Percentiles rank a stretch among this genome's conserved stretches.
Evolutionary conservation across 2,888 invertebrate genomes (phyloP).

Genomic region (Teinopalpus imperialis): DNA sequence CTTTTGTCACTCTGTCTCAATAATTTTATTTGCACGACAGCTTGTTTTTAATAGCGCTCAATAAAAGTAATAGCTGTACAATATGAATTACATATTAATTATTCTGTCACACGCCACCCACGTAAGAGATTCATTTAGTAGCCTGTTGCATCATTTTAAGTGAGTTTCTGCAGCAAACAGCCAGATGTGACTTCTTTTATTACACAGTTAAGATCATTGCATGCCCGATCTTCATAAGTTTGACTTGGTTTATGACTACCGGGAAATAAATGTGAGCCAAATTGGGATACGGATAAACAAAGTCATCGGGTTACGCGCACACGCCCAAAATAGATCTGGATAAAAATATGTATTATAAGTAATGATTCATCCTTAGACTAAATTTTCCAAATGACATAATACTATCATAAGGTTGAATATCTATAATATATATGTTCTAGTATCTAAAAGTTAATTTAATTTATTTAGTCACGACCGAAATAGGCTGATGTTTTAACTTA

Average conservation of each 20-base stretch:
- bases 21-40: too few relatives aligned
- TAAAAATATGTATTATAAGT: slow-evolving; percentile 14
- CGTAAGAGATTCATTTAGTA: slow-evolving; percentile 10
- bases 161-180: slow-evolving; percentile 3
- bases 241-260: slow-evolving; percentile 8
- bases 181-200: slow-evolving; percentile 3
- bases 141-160: slow-evolving; percentile 3
- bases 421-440: too few relatives aligned
- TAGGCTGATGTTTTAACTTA: too few relatives aligned
- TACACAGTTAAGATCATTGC: background rate
- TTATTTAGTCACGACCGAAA: too few relatives aligned
- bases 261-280: slow-evolving; percentile 15
- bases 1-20: too few relatives aligned
- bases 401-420: too few relatives aligned
- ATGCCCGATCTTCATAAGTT: background rate
- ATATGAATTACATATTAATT: slow-evolving; percentile 11
- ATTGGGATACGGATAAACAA: slow-evolving; percentile 20
- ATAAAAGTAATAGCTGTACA: too few relatives aligned
- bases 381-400: background rate
- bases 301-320: slow-evolving; percentile 19
- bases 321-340: slow-evolving; percentile 17
- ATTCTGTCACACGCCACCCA: slow-evolving; percentile 4
- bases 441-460: background rate
- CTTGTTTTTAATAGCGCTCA: too few relatives aligned
- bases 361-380: slow-evolving; percentile 10